Conservation (phyloP, 1,140 invertebrate genomes). For the Oryzaephilus surinamensis region DNA sequence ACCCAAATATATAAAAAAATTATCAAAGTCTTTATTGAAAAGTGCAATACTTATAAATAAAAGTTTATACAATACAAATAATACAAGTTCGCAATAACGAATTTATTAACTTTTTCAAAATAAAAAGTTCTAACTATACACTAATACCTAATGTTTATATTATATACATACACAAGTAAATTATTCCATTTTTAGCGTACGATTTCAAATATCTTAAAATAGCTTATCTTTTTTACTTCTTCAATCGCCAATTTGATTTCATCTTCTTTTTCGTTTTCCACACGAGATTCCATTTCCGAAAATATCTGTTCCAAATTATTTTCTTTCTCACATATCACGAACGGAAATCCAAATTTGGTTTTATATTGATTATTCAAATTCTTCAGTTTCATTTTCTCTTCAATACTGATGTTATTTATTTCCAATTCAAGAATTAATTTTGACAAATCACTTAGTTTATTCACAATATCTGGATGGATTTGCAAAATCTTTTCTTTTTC, state of each 20-base stretch:
- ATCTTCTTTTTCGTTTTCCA: conserved; percentile 41
- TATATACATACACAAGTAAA: too few relatives aligned
- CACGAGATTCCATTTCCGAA: conserved; percentile 41
- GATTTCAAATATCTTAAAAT: conserved; percentile 47
- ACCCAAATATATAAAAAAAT: too few relatives aligned
- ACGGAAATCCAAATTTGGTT: conserved; percentile 59
- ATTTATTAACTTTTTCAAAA: too few relatives aligned
- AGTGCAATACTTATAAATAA: too few relatives aligned
- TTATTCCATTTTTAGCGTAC: too few relatives aligned
- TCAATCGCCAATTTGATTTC: conserved; percentile 49
- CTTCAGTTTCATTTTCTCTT: conserved; percentile 42
- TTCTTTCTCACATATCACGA: conserved; percentile 56
- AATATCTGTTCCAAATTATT: conserved; percentile 53
- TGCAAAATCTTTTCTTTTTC: conserved; percentile 45
- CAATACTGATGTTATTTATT: conserved; percentile 45
- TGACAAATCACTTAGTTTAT: conserved; percentile 43
- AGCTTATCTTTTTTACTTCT: conserved; percentile 61
- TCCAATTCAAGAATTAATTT: conserved; percentile 48
- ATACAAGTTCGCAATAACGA: too few relatives aligned
- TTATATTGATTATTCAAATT: conserved; percentile 42
- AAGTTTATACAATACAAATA: too few relatives aligned
- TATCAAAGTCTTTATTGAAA: too few relatives aligned
- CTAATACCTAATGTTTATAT: too few relatives aligned
- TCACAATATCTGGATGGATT: conserved; percentile 55
- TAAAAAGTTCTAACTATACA: too few relatives aligned